Evolutionary conservation across 2,797 vertebrate genomes (phyloP).

Genomic region (Heteromormyrus szaboi): DNA sequence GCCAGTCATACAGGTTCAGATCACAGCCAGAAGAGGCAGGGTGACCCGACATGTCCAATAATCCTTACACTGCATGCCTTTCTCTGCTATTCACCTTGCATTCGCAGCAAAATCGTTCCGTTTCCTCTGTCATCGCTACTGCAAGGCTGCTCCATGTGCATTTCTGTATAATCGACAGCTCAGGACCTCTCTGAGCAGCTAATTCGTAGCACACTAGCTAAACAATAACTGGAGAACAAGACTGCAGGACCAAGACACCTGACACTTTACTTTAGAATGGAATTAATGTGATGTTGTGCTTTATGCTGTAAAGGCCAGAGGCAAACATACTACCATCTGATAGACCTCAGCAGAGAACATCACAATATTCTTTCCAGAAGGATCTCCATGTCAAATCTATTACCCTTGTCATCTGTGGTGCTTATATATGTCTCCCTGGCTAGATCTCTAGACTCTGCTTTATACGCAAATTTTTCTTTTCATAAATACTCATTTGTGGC

Average conservation of each 20-base stretch:
- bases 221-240: not conserved
- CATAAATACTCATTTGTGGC: not conserved
- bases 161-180: not conserved
- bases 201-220: not conserved
- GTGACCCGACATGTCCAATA: not conserved
- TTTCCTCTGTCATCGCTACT: not conserved
- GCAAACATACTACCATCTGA: not conserved
- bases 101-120: not conserved
- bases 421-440: not conserved
- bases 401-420: not conserved
- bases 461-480: not conserved
- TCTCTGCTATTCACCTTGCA: not conserved
- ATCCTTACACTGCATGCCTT: not conserved
- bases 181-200: not conserved
- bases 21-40: not conserved
- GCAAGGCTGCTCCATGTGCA: not conserved
- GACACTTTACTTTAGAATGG: not conserved
- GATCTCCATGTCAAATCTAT: not conserved
- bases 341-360: not conserved
- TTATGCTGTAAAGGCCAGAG: not conserved
- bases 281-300: not conserved
- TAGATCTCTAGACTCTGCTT: not conserved
- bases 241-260: not conserved
- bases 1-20: not conserved
- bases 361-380: not conserved